A percentile compares a stretch with the other conserved stretches of the same genome.
Evolutionary conservation across 2,113 vertebrate species (phyloP).

Genomic region (Crocuta crocuta): DNA sequence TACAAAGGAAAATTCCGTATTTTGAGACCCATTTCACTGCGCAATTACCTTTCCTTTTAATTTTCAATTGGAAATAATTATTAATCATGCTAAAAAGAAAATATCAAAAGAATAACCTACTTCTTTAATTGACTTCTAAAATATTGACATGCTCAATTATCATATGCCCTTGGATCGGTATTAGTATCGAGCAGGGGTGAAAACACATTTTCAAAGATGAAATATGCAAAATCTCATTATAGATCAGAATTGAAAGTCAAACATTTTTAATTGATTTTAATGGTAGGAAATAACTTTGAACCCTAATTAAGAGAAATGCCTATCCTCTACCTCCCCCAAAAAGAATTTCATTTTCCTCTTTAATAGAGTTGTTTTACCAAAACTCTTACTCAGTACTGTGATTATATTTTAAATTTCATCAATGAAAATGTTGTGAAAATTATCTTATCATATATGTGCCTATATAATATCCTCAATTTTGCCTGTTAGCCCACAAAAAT

Average conservation of each 20-base stretch:
- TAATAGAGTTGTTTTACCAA: slow-evolving; percentile 22
- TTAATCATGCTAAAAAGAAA: not conserved
- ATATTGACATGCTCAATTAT: not conserved
- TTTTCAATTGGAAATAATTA: not conserved
- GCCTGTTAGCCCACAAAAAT: not conserved
- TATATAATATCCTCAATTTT: not conserved
- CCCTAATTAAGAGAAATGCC: slow-evolving; percentile 4
- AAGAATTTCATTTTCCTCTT: slow-evolving; percentile 4
- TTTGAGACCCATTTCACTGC: not conserved
- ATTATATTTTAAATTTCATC: slow-evolving; percentile 1
- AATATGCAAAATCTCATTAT: not conserved
- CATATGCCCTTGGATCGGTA: not conserved
- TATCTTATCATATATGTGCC: not conserved
- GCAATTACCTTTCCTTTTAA: not conserved
- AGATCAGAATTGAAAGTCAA: not conserved
- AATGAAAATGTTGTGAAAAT: slow-evolving; percentile 3
- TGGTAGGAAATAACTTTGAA: slow-evolving; percentile 14
- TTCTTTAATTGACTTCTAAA: not conserved
- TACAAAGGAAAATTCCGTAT: not conserved
- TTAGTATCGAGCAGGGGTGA: not conserved
- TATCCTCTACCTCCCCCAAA: not conserved
- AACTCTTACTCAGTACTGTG: not conserved
- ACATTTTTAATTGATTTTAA: not conserved
- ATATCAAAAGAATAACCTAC: not conserved
- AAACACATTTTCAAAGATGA: slow-evolving; percentile 48